These are phyloP conservation scores for Actinia equina DNA, from an alignment of 64 coral and sea anemone species.

Conservation along the genomic window DNA sequence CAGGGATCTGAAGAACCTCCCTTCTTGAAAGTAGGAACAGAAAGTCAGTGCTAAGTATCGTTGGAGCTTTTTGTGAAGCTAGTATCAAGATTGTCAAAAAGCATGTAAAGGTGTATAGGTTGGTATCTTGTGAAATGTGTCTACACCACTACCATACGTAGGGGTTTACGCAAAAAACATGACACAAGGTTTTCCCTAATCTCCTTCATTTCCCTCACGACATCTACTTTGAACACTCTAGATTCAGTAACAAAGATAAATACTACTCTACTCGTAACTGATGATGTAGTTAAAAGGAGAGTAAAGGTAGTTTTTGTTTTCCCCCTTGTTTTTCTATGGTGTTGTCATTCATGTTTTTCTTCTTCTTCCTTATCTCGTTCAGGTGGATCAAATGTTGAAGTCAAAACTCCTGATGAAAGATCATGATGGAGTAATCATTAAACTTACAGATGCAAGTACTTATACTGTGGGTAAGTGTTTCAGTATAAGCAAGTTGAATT, in stretches of 20 bases:
- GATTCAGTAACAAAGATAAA: slow-evolving; percentile 38
- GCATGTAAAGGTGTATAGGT: slow-evolving; percentile 99
- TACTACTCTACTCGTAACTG: slow-evolving; percentile 60
- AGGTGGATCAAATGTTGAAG: slow-evolving; percentile 87
- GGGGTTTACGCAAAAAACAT: slow-evolving; percentile 2
- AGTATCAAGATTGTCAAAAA: slow-evolving; percentile 98
- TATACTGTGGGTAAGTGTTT: slow-evolving; percentile 89
- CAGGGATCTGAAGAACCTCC: slow-evolving; percentile 93
- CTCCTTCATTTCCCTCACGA: not conserved
- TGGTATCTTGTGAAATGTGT: slow-evolving; percentile 5
- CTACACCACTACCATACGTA: not conserved
- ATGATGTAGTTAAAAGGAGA: slow-evolving; percentile 92
- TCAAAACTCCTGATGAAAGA: slow-evolving; percentile 79
- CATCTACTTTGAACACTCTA: not conserved
- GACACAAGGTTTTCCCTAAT: not conserved
- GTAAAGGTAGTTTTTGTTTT: slow-evolving; percentile 71
- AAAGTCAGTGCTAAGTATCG: slow-evolving; percentile 99
- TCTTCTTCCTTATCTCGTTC: slow-evolving; percentile 16
- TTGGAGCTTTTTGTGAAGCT: slow-evolving; percentile 98
- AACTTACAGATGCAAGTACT: slow-evolving; percentile 93
- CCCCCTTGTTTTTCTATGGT: not conserved
- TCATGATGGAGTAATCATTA: slow-evolving; percentile 73
- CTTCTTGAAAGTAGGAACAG: slow-evolving; percentile 92
- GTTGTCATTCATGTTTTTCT: slow-evolving; percentile 7
- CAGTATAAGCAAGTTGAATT: not conserved